Conservation (phyloP, 2,113 vertebrate genomes). For the Urocitellus parryii region DNA sequence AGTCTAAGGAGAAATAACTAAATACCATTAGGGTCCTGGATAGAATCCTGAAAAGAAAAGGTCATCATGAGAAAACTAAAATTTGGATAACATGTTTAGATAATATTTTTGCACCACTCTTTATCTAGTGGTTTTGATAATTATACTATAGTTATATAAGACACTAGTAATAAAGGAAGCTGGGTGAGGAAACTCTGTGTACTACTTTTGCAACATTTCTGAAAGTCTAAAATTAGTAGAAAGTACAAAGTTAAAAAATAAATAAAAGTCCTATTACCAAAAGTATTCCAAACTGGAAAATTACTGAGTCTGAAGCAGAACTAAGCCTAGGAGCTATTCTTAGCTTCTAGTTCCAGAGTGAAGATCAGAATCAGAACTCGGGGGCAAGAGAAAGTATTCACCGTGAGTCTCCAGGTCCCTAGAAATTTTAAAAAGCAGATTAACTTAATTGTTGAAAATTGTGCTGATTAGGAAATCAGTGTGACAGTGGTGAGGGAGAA, state of each 20-base stretch:
- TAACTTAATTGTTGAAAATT: not conserved
- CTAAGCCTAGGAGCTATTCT: slow-evolving; percentile 33
- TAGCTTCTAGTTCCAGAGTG: slow-evolving; percentile 36
- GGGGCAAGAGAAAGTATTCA: slow-evolving; percentile 23
- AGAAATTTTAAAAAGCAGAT: slow-evolving; percentile 11
- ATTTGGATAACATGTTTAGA: not conserved
- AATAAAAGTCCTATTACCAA: slow-evolving; percentile 44
- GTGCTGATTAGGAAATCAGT: not conserved
- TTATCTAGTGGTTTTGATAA: slow-evolving; percentile 45
- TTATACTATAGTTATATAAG: slow-evolving; percentile 51
- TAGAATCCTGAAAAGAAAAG: not conserved
- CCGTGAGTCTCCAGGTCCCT: not conserved
- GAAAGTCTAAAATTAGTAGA: slow-evolving; percentile 64
- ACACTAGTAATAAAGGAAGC: slow-evolving; percentile 39
- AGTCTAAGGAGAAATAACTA: slow-evolving; percentile 40
- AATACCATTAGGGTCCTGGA: not conserved
- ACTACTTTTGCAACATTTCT: slow-evolving; percentile 63
- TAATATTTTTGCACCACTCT: not conserved
- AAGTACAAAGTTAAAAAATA: slow-evolving; percentile 54
- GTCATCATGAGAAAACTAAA: not conserved
- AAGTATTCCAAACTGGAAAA: slow-evolving; percentile 55
- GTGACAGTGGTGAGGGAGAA: not conserved
- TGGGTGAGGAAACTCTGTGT: slow-evolving; percentile 54
- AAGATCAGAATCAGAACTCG: slow-evolving; percentile 36
- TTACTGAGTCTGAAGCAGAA: slow-evolving; percentile 57